These are phyloP conservation scores for Latheticus oryzae DNA, from an alignment of 2,888 invertebrate species.

Conservation along the genomic window DNA sequence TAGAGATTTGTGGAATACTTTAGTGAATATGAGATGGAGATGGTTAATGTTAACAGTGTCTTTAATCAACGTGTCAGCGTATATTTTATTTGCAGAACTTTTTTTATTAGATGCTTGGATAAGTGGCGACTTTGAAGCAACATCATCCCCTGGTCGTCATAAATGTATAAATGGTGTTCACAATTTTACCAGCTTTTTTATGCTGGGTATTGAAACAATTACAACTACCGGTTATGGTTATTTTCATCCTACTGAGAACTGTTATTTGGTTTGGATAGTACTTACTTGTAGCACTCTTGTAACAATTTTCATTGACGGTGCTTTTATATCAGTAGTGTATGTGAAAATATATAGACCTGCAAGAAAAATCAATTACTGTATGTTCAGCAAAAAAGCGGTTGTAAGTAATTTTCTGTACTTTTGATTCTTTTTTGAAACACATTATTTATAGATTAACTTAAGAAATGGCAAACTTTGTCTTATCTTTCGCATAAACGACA, in stretches of 20 bases:
- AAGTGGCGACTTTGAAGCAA: conserved; percentile 48
- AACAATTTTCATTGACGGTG: conserved; percentile 54
- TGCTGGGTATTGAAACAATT: conserved; percentile 54
- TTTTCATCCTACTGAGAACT: conserved; percentile 50
- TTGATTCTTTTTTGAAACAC: background rate
- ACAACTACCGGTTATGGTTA: conserved; percentile 54
- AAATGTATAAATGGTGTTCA: conserved; percentile 48
- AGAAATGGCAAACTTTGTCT: conserved; percentile 74
- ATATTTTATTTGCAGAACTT: conserved; percentile 47
- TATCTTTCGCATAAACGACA: conserved; percentile 83
- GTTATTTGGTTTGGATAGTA: conserved; percentile 46
- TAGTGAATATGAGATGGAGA: conserved; percentile 52
- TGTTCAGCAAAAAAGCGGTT: conserved; percentile 80
- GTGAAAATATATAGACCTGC: conserved; percentile 73
- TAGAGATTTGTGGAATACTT: conserved; percentile 50
- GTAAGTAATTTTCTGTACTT: conserved; percentile 65
- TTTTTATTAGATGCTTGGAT: conserved; percentile 50
- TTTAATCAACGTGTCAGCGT: conserved; percentile 48
- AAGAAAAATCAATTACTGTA: conserved; percentile 56
- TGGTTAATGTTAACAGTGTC: conserved; percentile 49
- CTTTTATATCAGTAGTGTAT: conserved; percentile 68
- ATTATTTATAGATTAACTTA: conserved; percentile 44
- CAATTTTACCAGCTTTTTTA: conserved; percentile 48
- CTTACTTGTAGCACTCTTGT: conserved; percentile 49
- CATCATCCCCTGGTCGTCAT: conserved; percentile 3